Evolutionary conservation across 2,888 invertebrate species (phyloP).

Genomic region (Quadroppia sp.): DNA sequence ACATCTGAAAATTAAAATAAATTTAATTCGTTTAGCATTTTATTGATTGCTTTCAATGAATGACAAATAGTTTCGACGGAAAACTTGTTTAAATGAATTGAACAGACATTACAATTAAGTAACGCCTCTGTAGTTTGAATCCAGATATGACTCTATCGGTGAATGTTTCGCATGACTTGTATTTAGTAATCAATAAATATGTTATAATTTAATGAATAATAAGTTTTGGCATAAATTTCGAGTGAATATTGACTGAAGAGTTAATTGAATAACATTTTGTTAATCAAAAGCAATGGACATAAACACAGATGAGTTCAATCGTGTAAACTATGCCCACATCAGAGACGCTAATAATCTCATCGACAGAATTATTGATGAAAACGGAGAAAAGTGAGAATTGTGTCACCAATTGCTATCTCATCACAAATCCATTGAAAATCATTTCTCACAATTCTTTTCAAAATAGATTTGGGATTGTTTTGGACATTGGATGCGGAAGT

Average conservation of each 20-base stretch:
- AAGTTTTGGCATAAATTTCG: too few relatives aligned
- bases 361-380: constrained; percentile 41
- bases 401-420: too few relatives aligned
- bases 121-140: background rate
- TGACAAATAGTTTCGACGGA: too few relatives aligned
- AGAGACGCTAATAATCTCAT: constrained; percentile 40
- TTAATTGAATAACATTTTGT: background rate
- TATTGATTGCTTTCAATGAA: too few relatives aligned
- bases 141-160: background rate
- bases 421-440: background rate
- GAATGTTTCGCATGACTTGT: background rate
- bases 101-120: background rate
- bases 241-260: background rate
- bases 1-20: too few relatives aligned
- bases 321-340: constrained; percentile 37
- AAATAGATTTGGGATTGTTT: constrained; percentile 22
- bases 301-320: constrained; percentile 36
- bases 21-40: too few relatives aligned
- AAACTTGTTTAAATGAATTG: too few relatives aligned
- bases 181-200: background rate
- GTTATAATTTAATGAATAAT: too few relatives aligned
- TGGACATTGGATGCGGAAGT: constrained; percentile 40
- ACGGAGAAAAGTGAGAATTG: constrained; percentile 39
- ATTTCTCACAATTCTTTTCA: background rate
- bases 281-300: constrained; percentile 33